Evolutionary conservation across 2,113 vertebrate species (phyloP), one percentile per base, ranked within the genome.

Genomic region (Phylloscopus trochilus): DNA sequence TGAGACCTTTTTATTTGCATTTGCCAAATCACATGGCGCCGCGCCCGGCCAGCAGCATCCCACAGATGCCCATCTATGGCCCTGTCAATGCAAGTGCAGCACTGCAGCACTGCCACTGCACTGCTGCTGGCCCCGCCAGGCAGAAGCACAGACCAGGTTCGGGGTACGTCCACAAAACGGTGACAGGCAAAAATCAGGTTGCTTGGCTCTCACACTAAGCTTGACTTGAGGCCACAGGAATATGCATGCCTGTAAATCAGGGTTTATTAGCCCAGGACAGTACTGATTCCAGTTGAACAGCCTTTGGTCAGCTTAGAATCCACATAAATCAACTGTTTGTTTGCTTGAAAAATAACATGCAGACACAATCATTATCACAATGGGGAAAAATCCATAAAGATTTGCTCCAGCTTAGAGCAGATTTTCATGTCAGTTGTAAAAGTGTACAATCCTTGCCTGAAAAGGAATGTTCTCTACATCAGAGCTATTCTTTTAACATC

Each of bases 51-150:
- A 93, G 49, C 76, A 86, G 90, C 79, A 46, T 41, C 93, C 91
- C 82, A 86, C 83, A 90, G 64, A 96, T 97, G 92, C 72, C 94
- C 94, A 97, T 94, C 92, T 96, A 96, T 96, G 94, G 94, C 87
- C 55, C 76, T 96, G 82, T 67, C 72, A 86, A 49, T 64, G 93
- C 91, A 58, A 83, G 60, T 6, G 28, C 20, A 83, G 27, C 56
- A 12, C 89, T 74, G 78, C 82, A 66, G 78, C 1, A 9, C 70
- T 80, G 82, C 51, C 2, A 23, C 92, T 16, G 35, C 87, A 26
- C 88, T 64, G 90, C 87, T 63, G 85, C 92, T 72, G 51, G 13
- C 63, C 90, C 67, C 0, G 5, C 51, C 2, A 0, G 64, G 44
- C 84, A 88, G 22, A 24, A 79, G 30, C 2, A 33, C 22, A 55